Evolutionary conservation across 2,888 invertebrate species (phyloP), one percentile per base, ranked within the genome.

Genomic region (Dyspetes luteomarginatus): DNA sequence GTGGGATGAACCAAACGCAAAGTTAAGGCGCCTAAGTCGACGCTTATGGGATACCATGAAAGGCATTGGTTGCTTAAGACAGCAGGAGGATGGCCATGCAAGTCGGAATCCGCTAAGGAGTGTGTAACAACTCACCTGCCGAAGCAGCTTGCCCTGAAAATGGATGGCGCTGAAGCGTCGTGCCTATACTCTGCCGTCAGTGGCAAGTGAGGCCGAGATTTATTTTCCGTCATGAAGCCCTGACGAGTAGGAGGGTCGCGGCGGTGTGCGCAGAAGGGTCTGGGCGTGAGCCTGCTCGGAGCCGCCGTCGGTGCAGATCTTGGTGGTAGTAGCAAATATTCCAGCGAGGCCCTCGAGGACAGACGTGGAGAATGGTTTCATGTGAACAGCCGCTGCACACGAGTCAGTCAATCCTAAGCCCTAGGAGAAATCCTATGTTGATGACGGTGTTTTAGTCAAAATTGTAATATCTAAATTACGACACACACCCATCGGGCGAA

Each of bases 201-300:
- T 28, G 28, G 28, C 28, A 28, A 28, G 28, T 28, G 28, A 9
- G 7, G 36, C 36, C 5, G 83, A 41, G 93, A 93, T 93, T 93
- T 93, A 93, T 24, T 5, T 48, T 55, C 24, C 83, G 88, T 90
- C 90, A 90, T 92, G 91, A 93, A 91, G 93, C 93, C 92, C 93
- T 93, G 93, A 93, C 93, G 94, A 94, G 94, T 95, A 94, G 94
- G 94, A 91, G 94, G n/a, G n/a, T n/a, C n/a, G n/a, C n/a, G n/a
- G n/a, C n/a, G n/a, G n/a, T n/a, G n/a, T n/a, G n/a, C n/a, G n/a
- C n/a, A n/a, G n/a, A n/a, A n/a, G n/a, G n/a, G n/a, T n/a, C n/a
- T n/a, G n/a, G n/a, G n/a, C n/a, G n/a, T n/a, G n/a, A n/a, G n/a
- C n/a, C n/a, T n/a, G n/a, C n/a, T n/a, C n/a, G n/a, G n/a, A n/a